Base-by-base conservation (phyloP, 2,113 vertebrate species). In the Tauraco erythrolophus region DNA sequence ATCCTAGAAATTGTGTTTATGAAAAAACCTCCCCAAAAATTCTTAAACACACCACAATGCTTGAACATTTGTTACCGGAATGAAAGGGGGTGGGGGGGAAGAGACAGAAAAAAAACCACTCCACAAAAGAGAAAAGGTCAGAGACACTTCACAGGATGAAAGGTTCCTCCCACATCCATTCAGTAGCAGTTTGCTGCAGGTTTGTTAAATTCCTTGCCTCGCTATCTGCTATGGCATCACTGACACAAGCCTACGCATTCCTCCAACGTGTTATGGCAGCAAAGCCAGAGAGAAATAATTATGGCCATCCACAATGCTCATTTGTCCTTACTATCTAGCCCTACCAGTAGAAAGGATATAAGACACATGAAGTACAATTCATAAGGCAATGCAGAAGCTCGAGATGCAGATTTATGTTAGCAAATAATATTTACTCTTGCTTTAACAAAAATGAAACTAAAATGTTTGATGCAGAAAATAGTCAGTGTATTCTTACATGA, bases 121-220 rank as follows among this genome's bases (percentile, higher is more conserved):
- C 31, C 33, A 57, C 19, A 60, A 79, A 88, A 77, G 68, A 62
- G 75, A 45, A 51, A 57, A 56, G 21, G 68, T 88, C 46, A 71
- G 50, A 9, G 16, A 72, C 14, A 80, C 83, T 76, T 87, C 80
- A 51, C 25, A 84, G 41, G 60, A 50, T 66, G 28, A 95, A 89
- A 81, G 15, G n/a, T 94, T 92, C 75, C 78, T 94, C 78, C 66
- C 88, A 64, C 62, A 60, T 57, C 58, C 88, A 93, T 93, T 93
- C 66, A 88, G 48, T 28, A 68, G 50, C n/a, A 37, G 25, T 4
- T 82, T 71, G 43, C 41, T 83, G 62, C 62, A 83, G 66, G 33
- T 71, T 53, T 85, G 41, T 80, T 54, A 37, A 33, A 30, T 84
- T 83, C 57, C 53, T 57, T 60, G 78, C 82, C 48, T 88, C 43